A percentile compares a stretch with the other conserved stretches of the same genome.
Evolutionary conservation across 2,797 vertebrate genomes (phyloP).

Genomic region (Platyrinchus mystaceus): DNA sequence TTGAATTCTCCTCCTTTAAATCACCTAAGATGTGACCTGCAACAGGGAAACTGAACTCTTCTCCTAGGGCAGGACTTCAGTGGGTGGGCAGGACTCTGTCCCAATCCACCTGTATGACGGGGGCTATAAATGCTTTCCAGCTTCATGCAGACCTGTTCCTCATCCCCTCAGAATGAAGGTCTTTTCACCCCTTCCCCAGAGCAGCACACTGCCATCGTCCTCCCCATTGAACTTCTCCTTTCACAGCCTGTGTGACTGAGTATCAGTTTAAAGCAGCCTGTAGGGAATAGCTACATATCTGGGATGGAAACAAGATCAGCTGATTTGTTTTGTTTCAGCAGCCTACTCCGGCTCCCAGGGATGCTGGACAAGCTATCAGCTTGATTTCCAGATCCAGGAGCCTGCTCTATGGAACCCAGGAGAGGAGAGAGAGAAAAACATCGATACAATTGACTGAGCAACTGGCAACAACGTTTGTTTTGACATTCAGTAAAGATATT

Average conservation of each 20-base stretch:
- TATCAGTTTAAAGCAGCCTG: neutral
- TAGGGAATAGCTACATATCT: neutral
- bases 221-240: neutral
- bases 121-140: neutral
- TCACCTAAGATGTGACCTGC: neutral
- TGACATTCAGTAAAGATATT: neutral
- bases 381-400: neutral
- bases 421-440: neutral
- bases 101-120: neutral
- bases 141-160: neutral
- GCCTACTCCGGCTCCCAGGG: neutral
- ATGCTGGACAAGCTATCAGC: neutral
- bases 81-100: neutral
- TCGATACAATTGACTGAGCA: neutral
- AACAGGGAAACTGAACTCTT: neutral
- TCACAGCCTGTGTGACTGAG: neutral
- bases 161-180: neutral
- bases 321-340: neutral
- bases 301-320: neutral
- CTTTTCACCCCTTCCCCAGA: neutral
- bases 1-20: neutral
- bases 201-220: accelerated
- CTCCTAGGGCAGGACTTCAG: neutral
- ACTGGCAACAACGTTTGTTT: neutral
- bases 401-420: neutral